A percentile compares a stretch with the other conserved stretches of the same genome.
These are phyloP conservation scores for Ceratitis capitata DNA, from an alignment of 1,140 invertebrate species.

Conservation along the genomic window DNA sequence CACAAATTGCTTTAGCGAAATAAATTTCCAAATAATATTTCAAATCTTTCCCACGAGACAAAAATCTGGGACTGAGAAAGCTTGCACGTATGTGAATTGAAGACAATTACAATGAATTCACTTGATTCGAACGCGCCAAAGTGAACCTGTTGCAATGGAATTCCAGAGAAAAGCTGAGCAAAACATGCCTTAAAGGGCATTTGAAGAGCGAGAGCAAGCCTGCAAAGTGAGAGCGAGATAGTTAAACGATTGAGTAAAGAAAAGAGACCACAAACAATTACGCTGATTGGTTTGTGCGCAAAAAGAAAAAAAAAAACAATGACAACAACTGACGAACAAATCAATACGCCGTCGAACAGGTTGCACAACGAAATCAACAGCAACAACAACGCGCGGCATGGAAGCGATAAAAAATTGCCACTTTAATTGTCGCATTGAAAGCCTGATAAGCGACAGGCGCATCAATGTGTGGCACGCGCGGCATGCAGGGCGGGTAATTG, in stretches of 20 bases:
- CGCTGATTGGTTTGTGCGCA: neutral
- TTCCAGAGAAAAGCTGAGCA: neutral
- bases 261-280: neutral
- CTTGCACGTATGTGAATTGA: too few species aligned
- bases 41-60: too few species aligned
- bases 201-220: neutral
- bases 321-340: neutral
- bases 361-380: neutral
- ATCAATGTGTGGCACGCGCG: conserved; percentile 20
- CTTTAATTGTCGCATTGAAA: conserved; percentile 10
- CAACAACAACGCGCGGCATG: neutral
- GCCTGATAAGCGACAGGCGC: conserved; percentile 16
- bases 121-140: neutral
- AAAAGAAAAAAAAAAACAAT: too few species aligned
- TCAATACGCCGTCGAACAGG: conserved; percentile 12
- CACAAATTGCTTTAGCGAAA: too few species aligned
- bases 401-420: neutral
- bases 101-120: too few species aligned
- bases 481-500: conserved; percentile 21
- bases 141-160: conserved; percentile 20
- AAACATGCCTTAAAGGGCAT: neutral
- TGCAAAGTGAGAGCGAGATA: neutral
- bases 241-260: too few species aligned
- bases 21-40: too few species aligned
- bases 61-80: too few species aligned